Percentiles rank a stretch among this genome's conserved stretches.
These are phyloP conservation scores for Cassiopea andromeda DNA, from an alignment of 30 jellyfish, hydroid and myxozoan genomes.

Conservation along the genomic window DNA sequence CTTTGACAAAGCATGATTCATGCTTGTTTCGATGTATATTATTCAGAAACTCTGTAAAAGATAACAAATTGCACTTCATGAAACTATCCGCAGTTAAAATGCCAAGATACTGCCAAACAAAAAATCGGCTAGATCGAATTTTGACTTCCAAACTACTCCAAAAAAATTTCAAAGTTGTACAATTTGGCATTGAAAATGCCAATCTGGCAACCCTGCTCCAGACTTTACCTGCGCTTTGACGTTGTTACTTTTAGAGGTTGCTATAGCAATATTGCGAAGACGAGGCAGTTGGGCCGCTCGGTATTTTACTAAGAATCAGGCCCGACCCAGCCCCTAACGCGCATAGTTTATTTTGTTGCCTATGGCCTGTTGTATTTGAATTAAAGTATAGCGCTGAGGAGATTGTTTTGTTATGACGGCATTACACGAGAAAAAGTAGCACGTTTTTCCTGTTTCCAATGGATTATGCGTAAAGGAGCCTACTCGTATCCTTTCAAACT, in stretches of 20 bases:
- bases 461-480: slow-evolving; percentile 86
- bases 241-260: background rate
- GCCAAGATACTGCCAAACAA: too few species aligned
- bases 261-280: slow-evolving; percentile 4
- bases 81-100: too few species aligned
- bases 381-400: background rate
- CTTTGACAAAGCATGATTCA: too few species aligned
- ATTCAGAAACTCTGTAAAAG: too few species aligned
- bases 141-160: too few species aligned
- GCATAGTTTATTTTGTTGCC: slow-evolving; percentile 34
- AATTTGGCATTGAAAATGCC: too few species aligned
- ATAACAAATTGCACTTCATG: too few species aligned
- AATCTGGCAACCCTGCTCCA: too few species aligned
- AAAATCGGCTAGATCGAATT: too few species aligned
- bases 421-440: background rate
- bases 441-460: slow-evolving; percentile 1
- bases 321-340: slow-evolving; percentile 25
- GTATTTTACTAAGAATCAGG: background rate
- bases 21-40: too few species aligned
- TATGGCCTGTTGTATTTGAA: slow-evolving; percentile 26
- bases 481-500: slow-evolving; percentile 66
- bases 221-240: too few species aligned
- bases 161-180: too few species aligned
- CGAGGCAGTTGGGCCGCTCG: slow-evolving; percentile 4
- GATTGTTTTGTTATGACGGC: background rate